Evolutionary conservation across 2,797 vertebrate genomes (phyloP).

Genomic region (Ctenosaura bakeri): DNA sequence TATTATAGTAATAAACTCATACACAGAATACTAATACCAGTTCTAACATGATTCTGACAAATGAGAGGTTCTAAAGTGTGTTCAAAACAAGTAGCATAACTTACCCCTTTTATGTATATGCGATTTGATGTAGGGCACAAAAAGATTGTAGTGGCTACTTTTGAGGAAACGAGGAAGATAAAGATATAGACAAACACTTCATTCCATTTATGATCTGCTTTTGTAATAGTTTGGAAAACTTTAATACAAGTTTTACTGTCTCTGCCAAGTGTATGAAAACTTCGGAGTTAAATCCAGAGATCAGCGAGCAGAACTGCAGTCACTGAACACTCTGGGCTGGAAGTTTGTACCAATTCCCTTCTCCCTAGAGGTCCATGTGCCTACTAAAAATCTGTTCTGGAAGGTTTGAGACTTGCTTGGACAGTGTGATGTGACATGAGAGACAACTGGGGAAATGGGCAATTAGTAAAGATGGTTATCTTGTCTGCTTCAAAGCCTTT

Average conservation of each 20-base stretch:
- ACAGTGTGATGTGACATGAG: background rate
- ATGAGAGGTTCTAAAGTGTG: background rate
- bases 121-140: background rate
- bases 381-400: background rate
- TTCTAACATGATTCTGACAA: conserved; percentile 18
- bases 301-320: background rate
- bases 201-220: background rate
- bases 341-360: background rate
- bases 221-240: background rate
- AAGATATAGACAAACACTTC: background rate
- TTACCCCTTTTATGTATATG: conserved; percentile 6
- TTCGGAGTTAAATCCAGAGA: background rate
- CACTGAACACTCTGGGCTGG: background rate
- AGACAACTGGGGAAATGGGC: background rate
- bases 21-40: background rate
- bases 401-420: background rate
- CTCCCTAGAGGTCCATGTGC: background rate
- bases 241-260: background rate
- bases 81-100: background rate
- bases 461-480: background rate
- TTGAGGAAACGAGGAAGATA: background rate
- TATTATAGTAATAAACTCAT: background rate
- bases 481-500: background rate
- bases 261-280: conserved; percentile 2
- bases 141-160: background rate